Evolutionary conservation across 2,113 vertebrate species (phyloP), one percentile per base, ranked within the genome.

Genomic region (Macquaria ambigua): DNA sequence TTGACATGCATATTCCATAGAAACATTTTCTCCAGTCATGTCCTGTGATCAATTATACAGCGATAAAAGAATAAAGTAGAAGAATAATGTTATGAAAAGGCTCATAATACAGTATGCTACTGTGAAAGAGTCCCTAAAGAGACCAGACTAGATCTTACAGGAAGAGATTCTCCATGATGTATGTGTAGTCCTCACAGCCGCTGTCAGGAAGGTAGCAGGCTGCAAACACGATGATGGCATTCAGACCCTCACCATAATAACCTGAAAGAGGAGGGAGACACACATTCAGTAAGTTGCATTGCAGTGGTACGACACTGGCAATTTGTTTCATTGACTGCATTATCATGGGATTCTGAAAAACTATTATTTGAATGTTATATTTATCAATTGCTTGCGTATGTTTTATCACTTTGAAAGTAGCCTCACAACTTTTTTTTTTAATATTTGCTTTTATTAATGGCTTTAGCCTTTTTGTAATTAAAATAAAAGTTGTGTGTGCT

Each of bases 121-220:
- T 39, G 11, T 41, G 0, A 70, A 31, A 39, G 10, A 55, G 14
- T 23, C 20, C 9, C 6, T 12, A 4, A 1, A 72, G 25, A 66
- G 21, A 23, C 8, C 18, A 48, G 69, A 63, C 39, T 41, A 25
- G 58, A 25, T 34, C 96, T 97, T 88, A 99, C 98, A 99, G 93
- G 91, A 99, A 99, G 78, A 99, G 98, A 62, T 99, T 99, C 89
- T 99, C 98, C 98, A 99, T 99, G 95, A 99, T 97, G 93, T 99
- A 99, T 71, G 97, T 95, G 72, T 99, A 99, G 70, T 99, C 97
- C 0, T 97, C 96, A 82, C 96, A 96, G 94, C 95, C 96, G 92
- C 98, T 99, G 94, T 99, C 98, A 0, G 98, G 98, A 9, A 99
- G 97, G 73, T 97, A 96, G 85, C 98, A 99, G 83, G 98, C 98